Evolutionary conservation across 2,888 invertebrate species (phyloP), one percentile per base, ranked within the genome.

Genomic region (Cataglyphis rosenhaueri): DNA sequence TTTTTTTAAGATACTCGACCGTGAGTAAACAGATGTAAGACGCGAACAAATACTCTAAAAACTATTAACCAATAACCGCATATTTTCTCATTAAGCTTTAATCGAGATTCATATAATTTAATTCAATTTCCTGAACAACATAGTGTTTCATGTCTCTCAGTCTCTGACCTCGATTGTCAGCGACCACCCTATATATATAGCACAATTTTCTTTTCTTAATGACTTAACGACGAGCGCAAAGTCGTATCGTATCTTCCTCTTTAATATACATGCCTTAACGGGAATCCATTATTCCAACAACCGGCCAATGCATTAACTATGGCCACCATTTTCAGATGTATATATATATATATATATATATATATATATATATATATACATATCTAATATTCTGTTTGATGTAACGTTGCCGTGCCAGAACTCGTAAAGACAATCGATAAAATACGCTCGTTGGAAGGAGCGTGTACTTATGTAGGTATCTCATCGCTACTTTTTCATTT

Each of bases 241-340:
- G 57, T 65, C 64, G 21, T 57, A 68, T 64, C 74, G 82, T 55
- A 59, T 82, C 82, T 82, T 88, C 88, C 88, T 87, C 89, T 89
- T 89, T 88, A 89, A 88, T 81, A 52, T 48, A 57, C 82, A 61
- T 71, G 62, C 87, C 87, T 88, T 84, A 89, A 89, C 70, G 81
- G 84, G 75, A 83, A 88, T 87, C 76, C 86, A 85, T 88, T 87
- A 87, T 87, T 85, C 86, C 82, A 81, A 75, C 59, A 66, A 85
- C 81, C 82, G 76, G 65, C 64, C 71, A 59, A 52, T 64, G 41
- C 61, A 81, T 87, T 84, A 88, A 82, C 75, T 64, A 61, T 25
- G 62, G 73, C 61, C 66, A 66, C 74, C 83, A 85, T 85, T 83
- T 87, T 87, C 76, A 76, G 61, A 4, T 38, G n/a, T 32, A 12